Conservation (phyloP, 2,888 invertebrate genomes). For the Nasonovia ribisnigri region DNA sequence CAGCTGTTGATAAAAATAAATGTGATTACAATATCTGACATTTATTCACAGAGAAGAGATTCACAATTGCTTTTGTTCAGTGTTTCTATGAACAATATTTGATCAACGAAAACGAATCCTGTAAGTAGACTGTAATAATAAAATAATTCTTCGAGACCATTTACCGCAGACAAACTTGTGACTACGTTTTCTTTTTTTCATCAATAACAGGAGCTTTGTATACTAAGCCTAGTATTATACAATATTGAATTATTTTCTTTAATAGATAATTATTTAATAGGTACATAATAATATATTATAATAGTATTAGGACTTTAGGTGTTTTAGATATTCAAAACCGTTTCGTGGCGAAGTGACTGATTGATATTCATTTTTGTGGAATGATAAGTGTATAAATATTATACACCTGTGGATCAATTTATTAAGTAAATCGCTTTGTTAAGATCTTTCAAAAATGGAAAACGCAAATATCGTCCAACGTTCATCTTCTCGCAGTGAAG, state of each 20-base stretch:
- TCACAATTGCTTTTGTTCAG: background rate
- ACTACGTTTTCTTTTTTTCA: background rate
- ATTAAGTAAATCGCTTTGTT: background rate
- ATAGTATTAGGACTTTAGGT: background rate
- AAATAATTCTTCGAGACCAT: background rate
- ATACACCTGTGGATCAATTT: background rate
- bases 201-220: background rate
- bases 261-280: too few relatives aligned
- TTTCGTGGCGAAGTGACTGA: background rate
- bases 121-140: background rate
- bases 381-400: background rate
- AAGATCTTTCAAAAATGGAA: conserved; percentile 29
- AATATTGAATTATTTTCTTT: background rate
- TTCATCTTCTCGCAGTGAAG: conserved; percentile 2
- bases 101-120: background rate
- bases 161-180: background rate
- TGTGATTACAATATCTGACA: background rate
- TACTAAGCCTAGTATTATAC: background rate
- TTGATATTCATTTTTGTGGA: background rate
- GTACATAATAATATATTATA: background rate
- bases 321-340: background rate
- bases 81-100: background rate
- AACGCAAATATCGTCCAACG: background rate
- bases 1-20: conserved; percentile 28
- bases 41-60: too few relatives aligned